Evolutionary conservation across 2,113 vertebrate species (phyloP).

Genomic region (Blennius ocellaris): DNA sequence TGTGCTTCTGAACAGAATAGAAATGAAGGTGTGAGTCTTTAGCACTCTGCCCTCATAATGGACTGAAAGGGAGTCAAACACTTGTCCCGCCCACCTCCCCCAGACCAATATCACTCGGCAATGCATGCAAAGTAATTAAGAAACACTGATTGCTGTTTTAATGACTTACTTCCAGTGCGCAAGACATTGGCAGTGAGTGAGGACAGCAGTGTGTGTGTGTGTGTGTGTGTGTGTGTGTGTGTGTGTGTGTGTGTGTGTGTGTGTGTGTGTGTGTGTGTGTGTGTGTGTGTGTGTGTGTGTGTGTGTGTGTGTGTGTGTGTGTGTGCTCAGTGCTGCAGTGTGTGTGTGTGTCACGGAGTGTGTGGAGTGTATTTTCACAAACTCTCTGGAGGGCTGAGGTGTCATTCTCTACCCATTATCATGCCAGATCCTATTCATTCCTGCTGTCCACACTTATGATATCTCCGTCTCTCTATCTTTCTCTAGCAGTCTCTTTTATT

Average conservation of each 20-base stretch:
- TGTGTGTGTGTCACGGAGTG: neutral
- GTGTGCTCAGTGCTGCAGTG: too few species aligned
- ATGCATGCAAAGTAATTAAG: conserved; percentile 72
- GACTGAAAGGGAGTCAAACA: conserved; percentile 53
- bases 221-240: conserved; percentile 25
- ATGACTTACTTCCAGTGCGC: conserved; percentile 69
- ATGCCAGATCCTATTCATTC: conserved; percentile 64
- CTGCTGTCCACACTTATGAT: conserved; percentile 42
- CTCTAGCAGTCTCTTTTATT: too few species aligned
- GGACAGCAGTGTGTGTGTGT: conserved; percentile 9
- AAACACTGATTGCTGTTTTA: conserved; percentile 74
- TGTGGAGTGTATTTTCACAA: conserved; percentile 21
- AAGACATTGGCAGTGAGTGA: conserved; percentile 39
- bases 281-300: neutral
- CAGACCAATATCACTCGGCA: conserved; percentile 51
- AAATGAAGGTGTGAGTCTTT: conserved; percentile 57
- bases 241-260: neutral
- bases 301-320: conserved; percentile 19
- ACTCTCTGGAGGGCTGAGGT: conserved; percentile 59
- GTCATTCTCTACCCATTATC: conserved; percentile 74
- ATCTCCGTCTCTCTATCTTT: conserved; percentile 1
- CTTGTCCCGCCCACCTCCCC: conserved; percentile 27
- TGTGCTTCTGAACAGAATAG: conserved; percentile 54
- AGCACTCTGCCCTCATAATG: conserved; percentile 56
- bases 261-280: conserved; percentile 24